Percentiles rank a stretch among this genome's conserved stretches.
Evolutionary conservation across 1,140 invertebrate genomes (phyloP).

Genomic region (Triops cancriformis): DNA sequence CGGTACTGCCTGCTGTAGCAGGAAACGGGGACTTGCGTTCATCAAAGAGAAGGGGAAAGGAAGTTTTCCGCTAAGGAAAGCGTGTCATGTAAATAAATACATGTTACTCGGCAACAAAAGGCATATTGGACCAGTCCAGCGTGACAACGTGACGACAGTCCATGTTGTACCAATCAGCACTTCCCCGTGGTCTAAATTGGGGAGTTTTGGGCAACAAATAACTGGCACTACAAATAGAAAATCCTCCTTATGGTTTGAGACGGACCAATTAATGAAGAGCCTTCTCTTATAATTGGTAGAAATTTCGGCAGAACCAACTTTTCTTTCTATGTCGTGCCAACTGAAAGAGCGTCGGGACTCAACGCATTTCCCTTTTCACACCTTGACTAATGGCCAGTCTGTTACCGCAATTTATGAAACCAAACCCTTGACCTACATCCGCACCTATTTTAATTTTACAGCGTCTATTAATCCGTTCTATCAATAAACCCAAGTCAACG

Average conservation of each 20-base stretch:
- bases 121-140: conserved; percentile 12
- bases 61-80: not conserved
- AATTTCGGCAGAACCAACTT: too few relatives aligned
- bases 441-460: conserved; percentile 6
- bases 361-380: conserved; percentile 3
- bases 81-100: conserved; percentile 11
- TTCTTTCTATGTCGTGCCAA: too few relatives aligned
- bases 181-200: not conserved
- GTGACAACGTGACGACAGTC: not conserved
- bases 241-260: too few relatives aligned
- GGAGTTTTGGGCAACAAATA: not conserved
- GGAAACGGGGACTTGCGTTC: conserved; percentile 1
- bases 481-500: not conserved
- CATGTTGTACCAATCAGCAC: not conserved
- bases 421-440: conserved; percentile 4
- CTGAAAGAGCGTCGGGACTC: not conserved
- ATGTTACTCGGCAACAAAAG: not conserved
- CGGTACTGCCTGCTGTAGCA: not conserved
- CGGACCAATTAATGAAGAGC: too few relatives aligned
- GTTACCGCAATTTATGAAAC: conserved; percentile 4
- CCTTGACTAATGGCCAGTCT: not conserved
- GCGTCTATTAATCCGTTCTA: not conserved
- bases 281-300: too few relatives aligned
- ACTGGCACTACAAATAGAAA: too few relatives aligned
- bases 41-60: not conserved